Percentiles rank a stretch among this genome's conserved stretches.
These are phyloP conservation scores for Balaeniceps rex DNA, from an alignment of 2,113 vertebrate species.

Conservation along the genomic window DNA sequence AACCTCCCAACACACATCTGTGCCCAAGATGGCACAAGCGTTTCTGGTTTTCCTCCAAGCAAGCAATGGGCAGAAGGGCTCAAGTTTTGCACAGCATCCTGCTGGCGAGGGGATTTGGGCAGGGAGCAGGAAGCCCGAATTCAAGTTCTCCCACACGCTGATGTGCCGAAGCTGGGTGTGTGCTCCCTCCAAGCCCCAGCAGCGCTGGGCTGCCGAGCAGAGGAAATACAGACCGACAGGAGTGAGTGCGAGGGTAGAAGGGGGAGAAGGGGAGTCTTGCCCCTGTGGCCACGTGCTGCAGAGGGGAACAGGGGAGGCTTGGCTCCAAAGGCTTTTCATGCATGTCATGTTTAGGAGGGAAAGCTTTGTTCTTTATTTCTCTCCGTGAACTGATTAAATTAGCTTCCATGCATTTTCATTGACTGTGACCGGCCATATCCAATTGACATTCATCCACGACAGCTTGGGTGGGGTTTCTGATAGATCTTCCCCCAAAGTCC, in stretches of 20 bases:
- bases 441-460: not conserved
- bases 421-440: not conserved
- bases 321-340: not conserved
- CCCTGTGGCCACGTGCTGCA: rapidly evolving
- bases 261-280: not conserved
- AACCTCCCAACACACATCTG: rapidly evolving
- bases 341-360: not conserved
- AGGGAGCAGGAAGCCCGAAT: not conserved
- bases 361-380: not conserved
- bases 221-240: not conserved
- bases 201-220: rapidly evolving
- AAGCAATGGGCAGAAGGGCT: not conserved
- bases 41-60: not conserved
- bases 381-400: not conserved
- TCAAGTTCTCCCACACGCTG: rapidly evolving
- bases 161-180: rapidly evolving
- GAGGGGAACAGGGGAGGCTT: not conserved
- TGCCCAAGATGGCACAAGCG: not conserved
- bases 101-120: not conserved
- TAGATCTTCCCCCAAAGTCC: not conserved
- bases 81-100: not conserved
- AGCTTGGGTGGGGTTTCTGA: not conserved
- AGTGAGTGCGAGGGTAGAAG: not conserved
- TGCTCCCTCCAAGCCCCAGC: not conserved
- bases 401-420: not conserved